Evolutionary conservation across 2,113 vertebrate genomes (phyloP).

Genomic region (Agelaius tricolor): DNA sequence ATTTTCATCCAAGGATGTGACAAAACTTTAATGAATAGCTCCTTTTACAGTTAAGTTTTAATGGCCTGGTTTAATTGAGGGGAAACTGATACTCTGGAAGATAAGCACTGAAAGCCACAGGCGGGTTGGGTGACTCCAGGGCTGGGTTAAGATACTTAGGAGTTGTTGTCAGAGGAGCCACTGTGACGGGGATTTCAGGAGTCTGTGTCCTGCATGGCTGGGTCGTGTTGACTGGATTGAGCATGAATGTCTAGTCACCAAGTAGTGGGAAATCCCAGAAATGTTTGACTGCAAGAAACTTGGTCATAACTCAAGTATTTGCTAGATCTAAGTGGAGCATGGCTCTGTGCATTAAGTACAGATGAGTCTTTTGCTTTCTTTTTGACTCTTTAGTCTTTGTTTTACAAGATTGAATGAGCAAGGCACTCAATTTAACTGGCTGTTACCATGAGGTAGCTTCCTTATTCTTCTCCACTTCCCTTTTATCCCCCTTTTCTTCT

Average conservation of each 20-base stretch:
- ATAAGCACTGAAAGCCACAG: background rate
- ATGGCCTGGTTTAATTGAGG: constrained; percentile 56
- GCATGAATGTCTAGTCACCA: background rate
- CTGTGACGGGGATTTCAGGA: background rate
- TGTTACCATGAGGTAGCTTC: background rate
- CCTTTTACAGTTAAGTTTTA: constrained; percentile 27
- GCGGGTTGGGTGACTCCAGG: background rate
- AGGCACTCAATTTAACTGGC: background rate
- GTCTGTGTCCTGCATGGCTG: background rate
- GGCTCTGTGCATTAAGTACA: background rate
- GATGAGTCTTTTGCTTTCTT: background rate
- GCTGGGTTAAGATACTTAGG: background rate
- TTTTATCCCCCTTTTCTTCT: background rate
- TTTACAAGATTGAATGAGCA: background rate
- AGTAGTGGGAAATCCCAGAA: background rate
- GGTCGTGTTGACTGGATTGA: background rate
- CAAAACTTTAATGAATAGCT: constrained; percentile 54
- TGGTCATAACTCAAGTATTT: background rate
- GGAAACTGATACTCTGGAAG: constrained; percentile 19
- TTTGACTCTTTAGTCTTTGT: background rate
- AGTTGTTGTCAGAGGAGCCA: background rate
- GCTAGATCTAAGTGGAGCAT: background rate
- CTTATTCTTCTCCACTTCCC: background rate
- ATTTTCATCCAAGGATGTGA: constrained; percentile 54
- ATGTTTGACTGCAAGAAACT: background rate